These are phyloP conservation scores for Myxocyprinus asiaticus DNA, from an alignment of 2,113 vertebrate species.

Conservation along the genomic window DNA sequence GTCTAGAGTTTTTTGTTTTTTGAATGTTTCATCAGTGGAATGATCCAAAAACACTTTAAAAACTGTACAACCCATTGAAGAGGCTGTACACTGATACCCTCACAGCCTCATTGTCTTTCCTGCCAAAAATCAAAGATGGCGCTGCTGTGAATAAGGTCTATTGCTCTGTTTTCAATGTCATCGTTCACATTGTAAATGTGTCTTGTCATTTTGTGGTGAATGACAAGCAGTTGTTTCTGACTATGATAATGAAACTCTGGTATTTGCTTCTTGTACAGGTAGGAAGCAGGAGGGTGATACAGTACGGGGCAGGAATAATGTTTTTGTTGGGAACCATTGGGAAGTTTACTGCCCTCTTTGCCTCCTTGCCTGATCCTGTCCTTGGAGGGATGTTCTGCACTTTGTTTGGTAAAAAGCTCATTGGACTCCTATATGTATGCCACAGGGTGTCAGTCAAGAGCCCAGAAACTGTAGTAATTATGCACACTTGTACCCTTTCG, in stretches of 20 bases:
- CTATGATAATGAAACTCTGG: background rate
- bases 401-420: conserved; percentile 81
- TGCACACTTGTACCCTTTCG: background rate
- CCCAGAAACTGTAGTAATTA: background rate
- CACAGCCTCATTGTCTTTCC: too few species aligned
- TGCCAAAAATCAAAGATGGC: too few species aligned
- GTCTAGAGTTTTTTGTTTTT: too few species aligned
- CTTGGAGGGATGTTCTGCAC: conserved; percentile 98
- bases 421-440: background rate
- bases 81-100: too few species aligned
- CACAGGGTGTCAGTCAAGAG: conserved; percentile 47
- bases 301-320: conserved; percentile 94
- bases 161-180: background rate
- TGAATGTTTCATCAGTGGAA: too few species aligned
- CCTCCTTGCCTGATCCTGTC: conserved; percentile 91
- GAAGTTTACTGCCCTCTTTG: conserved; percentile 95
- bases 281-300: conserved; percentile 93
- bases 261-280: conserved; percentile 73
- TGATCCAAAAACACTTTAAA: too few species aligned
- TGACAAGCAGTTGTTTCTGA: background rate
- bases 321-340: conserved; percentile 87
- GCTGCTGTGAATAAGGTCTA: too few species aligned
- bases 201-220: background rate
- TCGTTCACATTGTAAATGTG: background rate
- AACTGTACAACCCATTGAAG: too few species aligned